Conservation (phyloP, 2,888 invertebrate species). For the Cantharis rufa region DNA sequence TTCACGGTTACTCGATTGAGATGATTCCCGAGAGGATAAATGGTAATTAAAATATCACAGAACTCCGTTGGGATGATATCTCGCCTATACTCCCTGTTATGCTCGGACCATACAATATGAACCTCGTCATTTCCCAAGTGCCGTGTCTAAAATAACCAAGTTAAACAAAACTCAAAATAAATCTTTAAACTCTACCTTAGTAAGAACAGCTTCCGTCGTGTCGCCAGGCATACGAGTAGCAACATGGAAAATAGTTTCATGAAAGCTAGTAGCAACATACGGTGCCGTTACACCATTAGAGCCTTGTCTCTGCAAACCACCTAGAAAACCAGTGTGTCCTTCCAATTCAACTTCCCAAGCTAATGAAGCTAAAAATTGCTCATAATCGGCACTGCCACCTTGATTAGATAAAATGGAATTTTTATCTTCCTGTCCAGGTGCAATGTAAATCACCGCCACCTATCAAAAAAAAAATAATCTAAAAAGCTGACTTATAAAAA, state of each 20-base stretch:
- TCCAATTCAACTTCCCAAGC: constrained; percentile 89
- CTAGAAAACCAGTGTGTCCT: constrained; percentile 92
- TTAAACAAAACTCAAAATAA: constrained; percentile 7
- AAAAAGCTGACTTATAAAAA: not conserved
- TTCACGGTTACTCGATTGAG: constrained; percentile 87
- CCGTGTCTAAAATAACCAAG: constrained; percentile 67
- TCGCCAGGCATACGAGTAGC: constrained; percentile 95
- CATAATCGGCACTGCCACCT: constrained; percentile 91
- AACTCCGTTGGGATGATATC: constrained; percentile 99
- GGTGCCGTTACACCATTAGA: constrained; percentile 93
- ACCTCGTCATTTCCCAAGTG: constrained; percentile 98
- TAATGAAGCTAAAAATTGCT: constrained; percentile 71
- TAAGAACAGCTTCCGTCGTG: constrained; percentile 82
- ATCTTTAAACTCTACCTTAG: constrained; percentile 64
- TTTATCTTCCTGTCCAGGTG: constrained; percentile 96
- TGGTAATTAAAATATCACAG: constrained; percentile 95
- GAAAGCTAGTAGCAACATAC: constrained; percentile 90
- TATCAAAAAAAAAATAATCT: constrained; percentile 28
- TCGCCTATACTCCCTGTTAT: constrained; percentile 90
- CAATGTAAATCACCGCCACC: constrained; percentile 96
- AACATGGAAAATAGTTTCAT: constrained; percentile 96
- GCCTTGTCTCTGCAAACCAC: constrained; percentile 89
- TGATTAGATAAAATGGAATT: constrained; percentile 90
- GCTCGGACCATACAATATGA: constrained; percentile 99
- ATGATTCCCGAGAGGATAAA: constrained; percentile 89